Evolutionary conservation across 2,888 invertebrate species (phyloP).

Genomic region (Macrophya alboannulata): DNA sequence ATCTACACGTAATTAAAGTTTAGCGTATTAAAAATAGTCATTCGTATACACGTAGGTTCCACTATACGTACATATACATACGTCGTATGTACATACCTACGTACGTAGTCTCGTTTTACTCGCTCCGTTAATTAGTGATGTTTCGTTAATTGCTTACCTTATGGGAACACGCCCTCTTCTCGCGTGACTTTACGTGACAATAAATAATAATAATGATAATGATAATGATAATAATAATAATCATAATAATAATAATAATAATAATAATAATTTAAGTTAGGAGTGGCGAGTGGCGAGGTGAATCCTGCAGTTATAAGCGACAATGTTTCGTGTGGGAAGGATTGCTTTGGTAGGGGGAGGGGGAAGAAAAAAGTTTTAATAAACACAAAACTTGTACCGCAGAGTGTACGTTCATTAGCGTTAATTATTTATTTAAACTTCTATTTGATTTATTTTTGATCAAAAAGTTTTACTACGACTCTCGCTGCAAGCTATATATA

Average conservation of each 20-base stretch:
- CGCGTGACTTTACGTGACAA: conserved; percentile 7
- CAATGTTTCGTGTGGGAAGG: conserved; percentile 8
- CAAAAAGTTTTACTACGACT: background rate
- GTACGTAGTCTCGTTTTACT: background rate
- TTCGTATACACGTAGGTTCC: background rate
- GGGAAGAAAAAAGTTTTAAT: conserved; percentile 3
- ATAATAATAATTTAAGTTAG: background rate
- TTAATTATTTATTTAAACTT: conserved; percentile 40
- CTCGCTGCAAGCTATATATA: background rate
- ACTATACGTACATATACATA: background rate
- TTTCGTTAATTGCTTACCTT: conserved; percentile 43
- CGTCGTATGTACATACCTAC: background rate
- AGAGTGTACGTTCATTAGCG: conserved; percentile 37
- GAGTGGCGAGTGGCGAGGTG: background rate
- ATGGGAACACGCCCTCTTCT: conserved; percentile 6
- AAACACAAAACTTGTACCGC: conserved; percentile 33
- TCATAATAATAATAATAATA: conserved; percentile 17
- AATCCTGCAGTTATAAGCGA: background rate
- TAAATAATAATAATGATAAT: conserved; percentile 23
- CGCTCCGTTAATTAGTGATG: conserved; percentile 41
- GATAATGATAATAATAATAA: conserved; percentile 17
- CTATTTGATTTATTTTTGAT: background rate
- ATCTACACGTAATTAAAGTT: background rate
- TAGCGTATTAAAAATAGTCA: conserved; percentile 11
- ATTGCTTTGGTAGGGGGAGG: background rate